phyloP scores from a whole-genome alignment of 2,888 invertebrate genomes.

The Thymelicus sylvestris region DNA sequence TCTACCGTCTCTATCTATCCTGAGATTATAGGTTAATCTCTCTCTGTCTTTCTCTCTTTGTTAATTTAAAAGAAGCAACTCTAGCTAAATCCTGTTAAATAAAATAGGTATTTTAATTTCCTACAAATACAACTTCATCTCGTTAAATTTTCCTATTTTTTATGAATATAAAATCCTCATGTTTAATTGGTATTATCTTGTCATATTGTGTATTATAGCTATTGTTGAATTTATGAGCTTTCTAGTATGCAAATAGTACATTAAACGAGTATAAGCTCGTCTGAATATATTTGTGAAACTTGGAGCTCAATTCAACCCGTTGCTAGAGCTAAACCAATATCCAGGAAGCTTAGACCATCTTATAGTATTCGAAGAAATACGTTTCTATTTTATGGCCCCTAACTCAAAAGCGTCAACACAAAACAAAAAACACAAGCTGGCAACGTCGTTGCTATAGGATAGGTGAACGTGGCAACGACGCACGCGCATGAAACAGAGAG shows the following conservation, averaged over 20 bases:
- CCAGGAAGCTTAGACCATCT: slow-evolving; percentile 38
- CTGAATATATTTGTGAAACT: not conserved
- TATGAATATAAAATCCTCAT: too few relatives aligned
- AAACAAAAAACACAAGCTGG: slow-evolving; percentile 76
- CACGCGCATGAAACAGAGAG: slow-evolving; percentile 74
- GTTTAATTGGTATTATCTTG: too few relatives aligned
- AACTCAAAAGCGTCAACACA: slow-evolving; percentile 77
- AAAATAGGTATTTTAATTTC: too few relatives aligned
- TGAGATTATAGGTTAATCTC: not conserved
- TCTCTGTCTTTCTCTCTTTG: not conserved
- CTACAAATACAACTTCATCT: too few relatives aligned
- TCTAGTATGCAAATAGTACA: too few relatives aligned
- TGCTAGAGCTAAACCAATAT: slow-evolving; percentile 44
- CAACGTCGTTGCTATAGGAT: slow-evolving; percentile 65
- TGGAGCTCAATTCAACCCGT: not conserved
- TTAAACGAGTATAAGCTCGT: not conserved
- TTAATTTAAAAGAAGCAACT: too few relatives aligned
- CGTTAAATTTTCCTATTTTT: too few relatives aligned
- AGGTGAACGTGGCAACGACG: slow-evolving; percentile 75
- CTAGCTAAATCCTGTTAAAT: too few relatives aligned
- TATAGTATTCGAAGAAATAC: slow-evolving; percentile 58
- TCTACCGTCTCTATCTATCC: not conserved
- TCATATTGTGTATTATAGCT: too few relatives aligned
- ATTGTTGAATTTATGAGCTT: too few relatives aligned
- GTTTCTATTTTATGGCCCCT: slow-evolving; percentile 78